These are phyloP conservation scores for Merluccius polli DNA, from an alignment of 2,797 vertebrate genomes.

Conservation along the genomic window DNA sequence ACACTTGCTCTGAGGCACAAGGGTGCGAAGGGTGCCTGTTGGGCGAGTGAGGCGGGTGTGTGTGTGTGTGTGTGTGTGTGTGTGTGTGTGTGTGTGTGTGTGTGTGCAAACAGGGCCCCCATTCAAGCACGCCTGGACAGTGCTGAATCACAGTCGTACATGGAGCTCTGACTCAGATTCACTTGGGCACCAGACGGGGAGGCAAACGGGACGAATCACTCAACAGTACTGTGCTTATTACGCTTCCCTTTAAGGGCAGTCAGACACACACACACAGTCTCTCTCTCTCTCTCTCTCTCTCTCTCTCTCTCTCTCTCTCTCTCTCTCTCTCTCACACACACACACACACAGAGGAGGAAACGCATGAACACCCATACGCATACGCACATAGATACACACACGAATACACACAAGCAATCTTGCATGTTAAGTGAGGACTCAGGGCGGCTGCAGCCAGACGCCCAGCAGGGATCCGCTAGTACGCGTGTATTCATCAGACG, in stretches of 20 bases:
- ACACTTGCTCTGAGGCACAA: constrained; percentile 67
- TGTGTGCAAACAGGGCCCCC: constrained; percentile 57
- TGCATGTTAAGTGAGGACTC: not conserved
- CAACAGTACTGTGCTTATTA: constrained; percentile 31
- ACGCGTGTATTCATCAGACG: constrained; percentile 22
- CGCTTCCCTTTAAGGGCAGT: constrained; percentile 20
- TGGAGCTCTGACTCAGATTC: constrained; percentile 28
- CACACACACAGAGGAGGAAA: not conserved
- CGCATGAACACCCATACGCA: not conserved
- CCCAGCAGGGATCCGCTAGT: too few species aligned
- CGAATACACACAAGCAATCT: constrained; percentile 27
- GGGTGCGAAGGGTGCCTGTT: constrained; percentile 66
- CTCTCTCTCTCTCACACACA: too few species aligned
- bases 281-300: constrained; percentile 16
- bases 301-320: constrained; percentile 15
- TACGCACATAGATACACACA: constrained; percentile 18
- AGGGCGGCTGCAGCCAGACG: too few species aligned
- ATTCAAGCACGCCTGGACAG: constrained; percentile 60
- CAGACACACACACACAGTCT: constrained; percentile 30
- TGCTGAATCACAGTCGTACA: constrained; percentile 55
- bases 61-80: too few species aligned
- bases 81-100: too few species aligned
- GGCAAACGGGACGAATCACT: constrained; percentile 51
- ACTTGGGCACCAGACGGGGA: constrained; percentile 53
- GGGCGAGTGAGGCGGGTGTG: too few species aligned